Base-by-base conservation (phyloP, 2,797 vertebrate species). In the Silurus aristotelis region DNA sequence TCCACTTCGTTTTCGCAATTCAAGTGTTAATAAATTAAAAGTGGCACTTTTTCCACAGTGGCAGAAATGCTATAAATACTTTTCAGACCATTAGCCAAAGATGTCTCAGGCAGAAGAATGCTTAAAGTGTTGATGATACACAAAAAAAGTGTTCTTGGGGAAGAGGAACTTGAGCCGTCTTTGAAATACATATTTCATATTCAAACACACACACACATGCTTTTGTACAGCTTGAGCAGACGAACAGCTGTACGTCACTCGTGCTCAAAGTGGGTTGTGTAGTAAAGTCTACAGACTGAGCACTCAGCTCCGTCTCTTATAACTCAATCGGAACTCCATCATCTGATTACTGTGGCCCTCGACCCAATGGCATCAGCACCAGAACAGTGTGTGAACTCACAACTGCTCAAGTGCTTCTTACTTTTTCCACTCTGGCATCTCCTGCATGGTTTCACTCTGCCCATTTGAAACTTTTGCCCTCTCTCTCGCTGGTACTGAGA, bases 21-120 rank as follows among this genome's bases (percentile, higher is more conserved):
- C 91, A 93, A 89, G 89, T 89, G 89, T 78, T 73, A 31, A 75
- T 48, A 86, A 78, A 86, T 77, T 55, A 70, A 38, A 71, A 87
- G 80, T 22, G 83, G 76, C n/a, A 61, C 83, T 88, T 85, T 91
- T 85, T 89, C 88, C 66, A 68, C 7, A 15, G 87, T 72, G 84
- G 86, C 60, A 67, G 83, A 66, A 91, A 89, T 91, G 90, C 88
- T 87, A 85, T 90, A 89, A 88, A 87, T 91, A 89, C 90, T 91
- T 92, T 90, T 91, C 91, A 92, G 85, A 83, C 91, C 92, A 92
- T 94, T 93, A 92, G 85, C 86, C 87, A 82, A 89, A 87, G 72
- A 87, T 60, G 27, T 75, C 72, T 89, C 90, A n/a, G 87, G 85
- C 86, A 89, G 85, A 88, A 64, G 22, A 81, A 89, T 81, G 84